A percentile compares a stretch with the other conserved stretches of the same genome.
phyloP scores from a whole-genome alignment of 2,888 invertebrate species.

The Microctonus hyperodae region DNA sequence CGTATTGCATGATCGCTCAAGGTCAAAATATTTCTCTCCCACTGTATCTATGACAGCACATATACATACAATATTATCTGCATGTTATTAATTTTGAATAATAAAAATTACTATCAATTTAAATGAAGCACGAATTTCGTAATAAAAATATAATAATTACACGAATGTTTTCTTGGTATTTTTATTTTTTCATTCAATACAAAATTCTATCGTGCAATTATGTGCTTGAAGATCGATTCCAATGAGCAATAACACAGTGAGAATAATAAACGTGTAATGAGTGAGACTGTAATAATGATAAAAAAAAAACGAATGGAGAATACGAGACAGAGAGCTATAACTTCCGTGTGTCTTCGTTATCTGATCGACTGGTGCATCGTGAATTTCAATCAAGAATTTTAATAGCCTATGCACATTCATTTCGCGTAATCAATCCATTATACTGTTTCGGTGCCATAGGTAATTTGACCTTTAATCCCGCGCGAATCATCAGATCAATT shows the following conservation, averaged over 20 bases:
- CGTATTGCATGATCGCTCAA: constrained; percentile 18
- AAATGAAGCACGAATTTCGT: no score
- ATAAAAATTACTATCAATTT: no score
- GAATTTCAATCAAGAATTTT: constrained; percentile 27
- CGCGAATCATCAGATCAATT: constrained; percentile 39
- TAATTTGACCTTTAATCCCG: constrained; percentile 37
- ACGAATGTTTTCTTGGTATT: neutral
- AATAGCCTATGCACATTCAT: constrained; percentile 26
- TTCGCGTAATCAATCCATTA: constrained; percentile 34
- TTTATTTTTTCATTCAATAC: neutral
- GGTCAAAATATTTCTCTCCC: constrained; percentile 8
- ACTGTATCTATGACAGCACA: constrained; percentile 8
- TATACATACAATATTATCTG: neutral
- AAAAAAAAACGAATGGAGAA: neutral
- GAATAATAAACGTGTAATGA: constrained; percentile 29
- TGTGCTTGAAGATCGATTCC: constrained; percentile 23
- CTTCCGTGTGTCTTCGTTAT: constrained; percentile 4
- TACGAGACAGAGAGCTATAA: constrained; percentile 1
- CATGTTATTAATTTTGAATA: neutral
- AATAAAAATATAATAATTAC: no score
- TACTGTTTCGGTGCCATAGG: constrained; percentile 18
- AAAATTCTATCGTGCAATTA: neutral
- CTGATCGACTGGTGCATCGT: constrained; percentile 6
- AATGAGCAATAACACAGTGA: constrained; percentile 16
- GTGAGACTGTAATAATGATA: constrained; percentile 26